Conservation (phyloP, 2,113 vertebrate species). For the Cromileptes altivelis region DNA sequence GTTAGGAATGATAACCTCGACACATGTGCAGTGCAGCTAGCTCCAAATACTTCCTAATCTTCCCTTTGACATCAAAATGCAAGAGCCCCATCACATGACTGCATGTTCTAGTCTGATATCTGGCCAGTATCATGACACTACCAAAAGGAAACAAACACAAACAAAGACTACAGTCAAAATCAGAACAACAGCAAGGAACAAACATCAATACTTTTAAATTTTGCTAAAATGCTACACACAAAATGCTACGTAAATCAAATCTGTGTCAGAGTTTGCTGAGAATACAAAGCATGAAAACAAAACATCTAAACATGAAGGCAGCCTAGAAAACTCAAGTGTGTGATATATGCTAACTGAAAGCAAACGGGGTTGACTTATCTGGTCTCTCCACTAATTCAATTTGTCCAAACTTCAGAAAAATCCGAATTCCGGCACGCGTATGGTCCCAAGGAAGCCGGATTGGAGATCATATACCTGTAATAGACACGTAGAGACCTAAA, state of each 20-base stretch:
- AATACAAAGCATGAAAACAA: conserved; percentile 71
- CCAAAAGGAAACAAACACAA: conserved; percentile 51
- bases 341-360: conserved; percentile 83
- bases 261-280: conserved; percentile 47
- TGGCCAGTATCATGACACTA: conserved; percentile 39
- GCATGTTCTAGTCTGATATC: conserved; percentile 46
- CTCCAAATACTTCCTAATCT: conserved; percentile 73
- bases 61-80: conserved; percentile 53
- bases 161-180: conserved; percentile 68
- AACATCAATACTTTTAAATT: conserved; percentile 62
- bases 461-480: conserved; percentile 91
- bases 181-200: conserved; percentile 67
- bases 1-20: neutral
- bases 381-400: conserved; percentile 90
- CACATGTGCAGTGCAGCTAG: conserved; percentile 79
- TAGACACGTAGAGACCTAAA: conserved; percentile 88
- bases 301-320: conserved; percentile 70
- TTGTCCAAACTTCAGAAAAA: conserved; percentile 90
- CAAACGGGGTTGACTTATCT: conserved; percentile 88
- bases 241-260: conserved; percentile 56
- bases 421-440: conserved; percentile 89
- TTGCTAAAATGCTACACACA: conserved; percentile 60
- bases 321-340: conserved; percentile 72
- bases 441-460: conserved; percentile 90
- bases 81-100: conserved; percentile 42